Evolutionary conservation across 2,113 vertebrate species (phyloP).

Genomic region (Brachyistius frenatus): DNA sequence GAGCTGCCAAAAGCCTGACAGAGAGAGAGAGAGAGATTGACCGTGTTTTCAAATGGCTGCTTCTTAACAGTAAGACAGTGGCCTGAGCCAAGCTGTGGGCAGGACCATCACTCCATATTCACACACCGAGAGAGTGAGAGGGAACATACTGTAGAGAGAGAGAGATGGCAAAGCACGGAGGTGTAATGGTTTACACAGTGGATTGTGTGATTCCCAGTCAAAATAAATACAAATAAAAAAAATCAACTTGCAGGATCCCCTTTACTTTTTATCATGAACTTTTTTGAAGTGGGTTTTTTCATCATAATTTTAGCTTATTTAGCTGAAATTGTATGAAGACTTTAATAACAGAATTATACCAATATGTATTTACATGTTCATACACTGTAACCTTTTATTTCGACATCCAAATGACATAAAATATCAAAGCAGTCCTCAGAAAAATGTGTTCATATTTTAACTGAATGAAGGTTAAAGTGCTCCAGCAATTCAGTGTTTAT

Average conservation of each 20-base stretch:
- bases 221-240: neutral
- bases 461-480: neutral
- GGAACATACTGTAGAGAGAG: neutral
- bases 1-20: constrained; percentile 90
- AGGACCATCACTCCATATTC: constrained; percentile 47
- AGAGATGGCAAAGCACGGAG: neutral
- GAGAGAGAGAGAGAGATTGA: constrained; percentile 40
- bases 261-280: neutral
- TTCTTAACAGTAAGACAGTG: constrained; percentile 90
- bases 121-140: constrained; percentile 20
- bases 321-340: no score
- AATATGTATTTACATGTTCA: no score
- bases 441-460: neutral
- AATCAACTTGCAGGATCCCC: neutral
- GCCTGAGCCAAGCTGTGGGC: constrained; percentile 45
- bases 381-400: no score
- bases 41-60: constrained; percentile 86
- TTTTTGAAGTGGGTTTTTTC: no score
- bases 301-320: no score
- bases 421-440: no score
- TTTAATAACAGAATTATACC: no score
- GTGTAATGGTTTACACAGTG: no score
- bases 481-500: neutral
- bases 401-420: no score
- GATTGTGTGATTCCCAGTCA: no score